A percentile compares a stretch with the other conserved stretches of the same genome.
phyloP scores from a whole-genome alignment of 2,113 vertebrate species.

The Brachypteracias leptosomus region DNA sequence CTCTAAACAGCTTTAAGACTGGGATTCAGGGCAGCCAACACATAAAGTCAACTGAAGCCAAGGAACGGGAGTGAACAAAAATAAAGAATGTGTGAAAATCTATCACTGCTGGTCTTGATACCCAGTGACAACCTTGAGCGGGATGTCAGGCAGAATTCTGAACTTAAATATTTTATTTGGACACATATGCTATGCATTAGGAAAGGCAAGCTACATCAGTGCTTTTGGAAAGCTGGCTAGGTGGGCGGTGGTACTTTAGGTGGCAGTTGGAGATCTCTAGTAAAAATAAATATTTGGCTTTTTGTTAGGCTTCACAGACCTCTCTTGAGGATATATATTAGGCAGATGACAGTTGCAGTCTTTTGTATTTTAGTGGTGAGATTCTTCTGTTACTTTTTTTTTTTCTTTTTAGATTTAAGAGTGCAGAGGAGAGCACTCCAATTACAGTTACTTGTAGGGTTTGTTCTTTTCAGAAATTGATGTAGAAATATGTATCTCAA shows the following conservation, averaged over 20 bases:
- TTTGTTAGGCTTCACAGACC: not conserved
- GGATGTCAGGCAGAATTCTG: not conserved
- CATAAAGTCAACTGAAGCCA: not conserved
- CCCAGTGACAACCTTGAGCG: not conserved
- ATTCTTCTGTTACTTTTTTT: not conserved
- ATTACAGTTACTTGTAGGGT: not conserved
- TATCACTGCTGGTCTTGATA: not conserved
- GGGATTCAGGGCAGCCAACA: not conserved
- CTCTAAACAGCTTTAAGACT: not conserved
- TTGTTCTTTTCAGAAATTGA: conserved; percentile 45
- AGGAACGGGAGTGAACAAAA: not conserved
- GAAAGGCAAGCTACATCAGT: not conserved
- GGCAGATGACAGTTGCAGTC: not conserved
- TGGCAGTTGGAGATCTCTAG: not conserved
- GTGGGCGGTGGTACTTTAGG: not conserved
- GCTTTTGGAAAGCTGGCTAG: not conserved
- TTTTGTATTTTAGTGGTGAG: not conserved
- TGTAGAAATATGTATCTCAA: conserved; percentile 24
- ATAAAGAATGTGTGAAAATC: not conserved
- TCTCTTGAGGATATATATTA: not conserved
- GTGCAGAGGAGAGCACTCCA: not conserved
- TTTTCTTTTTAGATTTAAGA: not conserved
- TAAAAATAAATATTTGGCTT: not conserved
- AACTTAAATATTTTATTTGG: not conserved
- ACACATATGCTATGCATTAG: fast-evolving